These are phyloP conservation scores for Nomada fucata DNA, from an alignment of 2,888 invertebrate species.

Conservation along the genomic window DNA sequence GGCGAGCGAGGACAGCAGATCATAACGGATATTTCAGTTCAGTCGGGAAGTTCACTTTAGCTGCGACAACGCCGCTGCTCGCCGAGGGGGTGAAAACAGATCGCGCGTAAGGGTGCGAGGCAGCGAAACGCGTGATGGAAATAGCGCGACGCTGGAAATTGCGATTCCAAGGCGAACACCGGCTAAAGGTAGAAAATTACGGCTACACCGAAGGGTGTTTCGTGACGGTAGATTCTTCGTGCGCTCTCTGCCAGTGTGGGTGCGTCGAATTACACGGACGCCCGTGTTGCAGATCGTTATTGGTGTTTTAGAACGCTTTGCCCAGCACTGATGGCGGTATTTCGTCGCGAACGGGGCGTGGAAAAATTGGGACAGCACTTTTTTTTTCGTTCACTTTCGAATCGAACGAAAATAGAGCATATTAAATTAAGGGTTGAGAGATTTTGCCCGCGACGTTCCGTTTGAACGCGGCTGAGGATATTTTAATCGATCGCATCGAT, in stretches of 20 bases:
- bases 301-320: not conserved
- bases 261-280: not conserved
- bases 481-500: no score
- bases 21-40: constrained; percentile 56
- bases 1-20: constrained; percentile 35
- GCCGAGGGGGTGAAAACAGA: constrained; percentile 13
- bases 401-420: no score
- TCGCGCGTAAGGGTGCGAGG: not conserved
- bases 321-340: no score
- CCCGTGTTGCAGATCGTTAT: not conserved
- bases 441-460: no score
- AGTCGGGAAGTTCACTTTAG: constrained; percentile 49
- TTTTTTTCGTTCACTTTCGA: no score
- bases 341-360: no score
- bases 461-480: no score
- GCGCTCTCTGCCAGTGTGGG: not conserved
- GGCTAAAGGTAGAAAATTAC: constrained; percentile 38
- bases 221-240: constrained; percentile 1
- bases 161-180: constrained; percentile 22
- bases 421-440: no score
- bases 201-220: not conserved
- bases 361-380: no score
- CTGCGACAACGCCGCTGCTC: constrained; percentile 12
- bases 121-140: constrained; percentile 24
- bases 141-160: constrained; percentile 46